Percentiles rank a stretch among this genome's conserved stretches.
These are phyloP conservation scores for Whitmania pigra DNA, from an alignment of 1,140 invertebrate species.

Conservation along the genomic window DNA sequence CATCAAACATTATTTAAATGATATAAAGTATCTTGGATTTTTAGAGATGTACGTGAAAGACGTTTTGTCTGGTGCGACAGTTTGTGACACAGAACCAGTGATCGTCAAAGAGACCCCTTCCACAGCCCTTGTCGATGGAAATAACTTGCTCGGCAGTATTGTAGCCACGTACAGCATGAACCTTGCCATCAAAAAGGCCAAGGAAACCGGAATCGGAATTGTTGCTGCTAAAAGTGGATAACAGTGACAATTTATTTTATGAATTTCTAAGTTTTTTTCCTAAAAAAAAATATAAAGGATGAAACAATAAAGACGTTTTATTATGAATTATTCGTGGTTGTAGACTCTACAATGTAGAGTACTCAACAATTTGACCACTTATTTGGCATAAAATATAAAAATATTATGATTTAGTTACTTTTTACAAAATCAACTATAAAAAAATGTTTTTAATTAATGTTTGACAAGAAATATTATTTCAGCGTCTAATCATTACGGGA, in stretches of 20 bases:
- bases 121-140: conserved; percentile 70
- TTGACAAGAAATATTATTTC: not conserved
- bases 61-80: conserved; percentile 40
- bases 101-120: conserved; percentile 60
- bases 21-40: too few relatives aligned
- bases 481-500: conserved; percentile 78
- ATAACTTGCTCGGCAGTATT: conserved; percentile 69
- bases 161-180: conserved; percentile 81
- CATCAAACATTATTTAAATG: too few relatives aligned
- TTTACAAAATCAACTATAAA: too few relatives aligned
- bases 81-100: conserved; percentile 46
- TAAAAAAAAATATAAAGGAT: too few relatives aligned
- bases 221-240: conserved; percentile 58
- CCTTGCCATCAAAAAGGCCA: conserved; percentile 72
- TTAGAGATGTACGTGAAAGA: conserved; percentile 51
- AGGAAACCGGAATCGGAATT: conserved; percentile 68
- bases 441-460: too few relatives aligned
- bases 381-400: too few relatives aligned
- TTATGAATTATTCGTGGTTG: too few relatives aligned
- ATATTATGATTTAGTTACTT: too few relatives aligned
- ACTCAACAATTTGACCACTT: too few relatives aligned
- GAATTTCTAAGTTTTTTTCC: too few relatives aligned
- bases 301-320: too few relatives aligned
- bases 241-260: not conserved
- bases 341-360: too few relatives aligned